These are phyloP conservation scores for Hypocryptadius cinnamomeus DNA, from an alignment of 2,113 vertebrate genomes.

Conservation along the genomic window DNA sequence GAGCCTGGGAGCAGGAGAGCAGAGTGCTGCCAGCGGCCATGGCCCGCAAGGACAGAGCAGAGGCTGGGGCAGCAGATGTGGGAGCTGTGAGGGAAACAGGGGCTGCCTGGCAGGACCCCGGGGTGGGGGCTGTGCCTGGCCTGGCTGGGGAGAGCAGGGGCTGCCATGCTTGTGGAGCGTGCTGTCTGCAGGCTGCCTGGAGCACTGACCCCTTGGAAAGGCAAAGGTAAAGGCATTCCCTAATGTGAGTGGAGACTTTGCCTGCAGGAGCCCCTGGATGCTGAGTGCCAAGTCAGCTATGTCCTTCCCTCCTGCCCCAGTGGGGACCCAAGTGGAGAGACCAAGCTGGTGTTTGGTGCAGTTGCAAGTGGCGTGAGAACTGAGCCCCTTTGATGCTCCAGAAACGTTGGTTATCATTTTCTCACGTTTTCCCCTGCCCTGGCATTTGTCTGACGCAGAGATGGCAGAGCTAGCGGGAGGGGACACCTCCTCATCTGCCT, in stretches of 20 bases:
- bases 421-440: not conserved
- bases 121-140: rapidly evolving
- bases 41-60: not conserved
- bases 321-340: not conserved
- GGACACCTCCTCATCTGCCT: not conserved
- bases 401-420: not conserved
- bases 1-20: not conserved
- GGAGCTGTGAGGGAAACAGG: not conserved
- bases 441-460: not conserved
- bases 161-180: rapidly evolving
- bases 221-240: not conserved
- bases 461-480: not conserved
- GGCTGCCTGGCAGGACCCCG: rapidly evolving
- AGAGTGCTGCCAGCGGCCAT: rapidly evolving
- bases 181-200: not conserved
- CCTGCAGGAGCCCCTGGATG: not conserved
- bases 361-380: rapidly evolving
- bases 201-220: not conserved
- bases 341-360: not conserved
- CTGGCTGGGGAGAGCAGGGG: not conserved
- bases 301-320: not conserved
- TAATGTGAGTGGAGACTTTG: rapidly evolving
- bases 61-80: not conserved
- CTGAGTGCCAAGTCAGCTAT: rapidly evolving
- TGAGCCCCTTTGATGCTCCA: not conserved